Evolutionary conservation across 2,888 invertebrate species (phyloP).

Genomic region (Drosophila tanythrix): DNA sequence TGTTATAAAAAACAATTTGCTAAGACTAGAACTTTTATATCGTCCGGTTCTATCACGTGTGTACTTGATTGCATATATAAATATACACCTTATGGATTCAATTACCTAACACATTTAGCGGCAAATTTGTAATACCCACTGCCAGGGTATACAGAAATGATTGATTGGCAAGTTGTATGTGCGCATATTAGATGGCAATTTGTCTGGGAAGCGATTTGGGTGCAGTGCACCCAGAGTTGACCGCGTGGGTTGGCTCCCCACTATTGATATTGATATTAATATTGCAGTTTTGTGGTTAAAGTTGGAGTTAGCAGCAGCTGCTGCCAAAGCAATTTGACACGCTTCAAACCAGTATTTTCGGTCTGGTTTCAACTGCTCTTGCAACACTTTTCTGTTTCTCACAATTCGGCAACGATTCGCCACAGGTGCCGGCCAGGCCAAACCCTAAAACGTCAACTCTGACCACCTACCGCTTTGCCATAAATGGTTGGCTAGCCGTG

Average conservation of each 20-base stretch:
- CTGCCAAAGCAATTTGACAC: conserved; percentile 66
- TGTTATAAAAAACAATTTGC: not conserved
- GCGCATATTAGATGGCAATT: conserved; percentile 43
- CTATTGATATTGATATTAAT: conserved; percentile 59
- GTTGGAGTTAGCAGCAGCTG: conserved; percentile 35
- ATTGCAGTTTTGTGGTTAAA: conserved; percentile 49
- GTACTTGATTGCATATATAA: not conserved
- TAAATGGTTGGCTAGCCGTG: conserved; percentile 10
- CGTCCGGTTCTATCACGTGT: not conserved
- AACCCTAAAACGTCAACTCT: conserved; percentile 7
- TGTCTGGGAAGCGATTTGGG: conserved; percentile 66
- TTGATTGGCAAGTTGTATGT: conserved; percentile 59
- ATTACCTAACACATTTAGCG: not conserved
- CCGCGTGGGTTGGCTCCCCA: conserved; percentile 40
- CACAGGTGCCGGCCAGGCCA: conserved; percentile 55
- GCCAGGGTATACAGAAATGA: conserved; percentile 41
- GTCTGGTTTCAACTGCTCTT: conserved; percentile 49
- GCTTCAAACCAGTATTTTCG: conserved; percentile 66
- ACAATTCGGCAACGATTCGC: conserved; percentile 46
- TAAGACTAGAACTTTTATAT: not conserved
- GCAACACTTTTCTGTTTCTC: conserved; percentile 62
- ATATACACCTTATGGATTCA: not conserved
- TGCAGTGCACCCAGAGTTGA: conserved; percentile 45
- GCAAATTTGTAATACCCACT: not conserved
- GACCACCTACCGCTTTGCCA: conserved; percentile 2